Percentiles rank a stretch among this genome's conserved stretches.
phyloP scores from a whole-genome alignment of 2,113 vertebrate species.

The Pleuronectes platessa region DNA sequence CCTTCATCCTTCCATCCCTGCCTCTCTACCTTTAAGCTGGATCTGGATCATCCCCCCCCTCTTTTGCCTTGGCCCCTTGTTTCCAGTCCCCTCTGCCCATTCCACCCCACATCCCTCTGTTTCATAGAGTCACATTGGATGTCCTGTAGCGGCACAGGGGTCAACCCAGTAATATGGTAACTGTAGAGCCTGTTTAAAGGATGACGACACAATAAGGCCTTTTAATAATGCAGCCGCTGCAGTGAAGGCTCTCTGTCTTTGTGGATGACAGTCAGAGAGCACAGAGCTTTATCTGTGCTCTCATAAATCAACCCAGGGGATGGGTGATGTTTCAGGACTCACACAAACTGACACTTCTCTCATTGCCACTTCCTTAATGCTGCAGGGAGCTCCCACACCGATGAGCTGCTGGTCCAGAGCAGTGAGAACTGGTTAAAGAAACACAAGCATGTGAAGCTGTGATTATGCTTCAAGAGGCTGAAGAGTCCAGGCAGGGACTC shows the following conservation, averaged over 20 bases:
- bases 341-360: constrained; percentile 8
- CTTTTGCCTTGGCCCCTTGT: background rate
- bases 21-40: background rate
- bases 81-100: background rate
- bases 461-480: constrained; percentile 54
- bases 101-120: background rate
- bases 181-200: constrained; percentile 44
- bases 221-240: constrained; percentile 67
- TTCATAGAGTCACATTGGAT: background rate
- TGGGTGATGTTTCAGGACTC: constrained; percentile 11
- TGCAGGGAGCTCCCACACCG: constrained; percentile 28
- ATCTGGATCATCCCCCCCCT: background rate
- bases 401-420: constrained; percentile 26
- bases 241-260: constrained; percentile 21
- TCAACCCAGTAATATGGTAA: constrained; percentile 51
- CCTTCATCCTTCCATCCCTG: constrained; percentile 25
- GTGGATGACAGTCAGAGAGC: constrained; percentile 13
- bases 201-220: constrained; percentile 59
- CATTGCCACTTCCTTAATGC: constrained; percentile 34
- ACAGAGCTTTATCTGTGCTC: constrained; percentile 10
- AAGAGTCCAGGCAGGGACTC: constrained; percentile 39
- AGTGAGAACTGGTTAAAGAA: constrained; percentile 26
- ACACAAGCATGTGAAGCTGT: constrained; percentile 43
- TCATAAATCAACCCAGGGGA: background rate
- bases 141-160: constrained; percentile 28